These are phyloP conservation scores for Phycodurus eques DNA, from an alignment of 2,113 vertebrate genomes.

Conservation along the genomic window DNA sequence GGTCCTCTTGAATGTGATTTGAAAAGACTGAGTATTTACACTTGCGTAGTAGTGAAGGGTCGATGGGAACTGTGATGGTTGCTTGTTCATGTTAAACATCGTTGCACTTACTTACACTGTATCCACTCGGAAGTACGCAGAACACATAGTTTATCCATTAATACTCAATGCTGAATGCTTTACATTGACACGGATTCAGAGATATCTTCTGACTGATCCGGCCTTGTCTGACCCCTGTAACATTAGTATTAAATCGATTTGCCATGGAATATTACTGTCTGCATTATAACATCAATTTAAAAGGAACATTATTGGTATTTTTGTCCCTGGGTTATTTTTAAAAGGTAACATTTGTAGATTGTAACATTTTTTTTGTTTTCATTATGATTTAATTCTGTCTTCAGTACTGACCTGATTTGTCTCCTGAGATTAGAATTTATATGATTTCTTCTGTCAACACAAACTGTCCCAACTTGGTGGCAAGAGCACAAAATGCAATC, in stretches of 20 bases:
- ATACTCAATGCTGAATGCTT: conserved; percentile 30
- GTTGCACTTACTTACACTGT: conserved; percentile 45
- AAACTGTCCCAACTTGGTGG: conserved; percentile 21
- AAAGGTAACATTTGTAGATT: neutral
- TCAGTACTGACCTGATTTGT: conserved; percentile 21
- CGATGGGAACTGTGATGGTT: conserved; percentile 10
- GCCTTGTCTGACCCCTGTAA: conserved; percentile 17
- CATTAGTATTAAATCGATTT: conserved; percentile 15
- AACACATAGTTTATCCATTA: conserved; percentile 23
- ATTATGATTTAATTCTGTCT: neutral
- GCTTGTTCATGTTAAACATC: conserved; percentile 42
- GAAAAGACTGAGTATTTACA: conserved; percentile 21
- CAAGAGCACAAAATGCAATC: conserved; percentile 21
- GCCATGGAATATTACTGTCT: conserved; percentile 32
- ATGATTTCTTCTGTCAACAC: conserved; percentile 11
- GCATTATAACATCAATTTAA: conserved; percentile 37
- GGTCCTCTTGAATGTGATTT: neutral
- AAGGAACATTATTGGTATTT: conserved; percentile 5
- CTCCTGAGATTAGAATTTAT: conserved; percentile 4
- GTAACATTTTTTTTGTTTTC: conserved; percentile 8
- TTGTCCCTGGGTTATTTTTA: conserved; percentile 14
- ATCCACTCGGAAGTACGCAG: conserved; percentile 46
- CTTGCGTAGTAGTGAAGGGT: conserved; percentile 15
- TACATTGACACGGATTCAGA: conserved; percentile 13
- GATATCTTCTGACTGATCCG: conserved; percentile 6